A percentile compares a stretch with the other conserved stretches of the same genome.
Evolutionary conservation across 1,140 invertebrate genomes (phyloP).

Genomic region (Bombus waltoni): DNA sequence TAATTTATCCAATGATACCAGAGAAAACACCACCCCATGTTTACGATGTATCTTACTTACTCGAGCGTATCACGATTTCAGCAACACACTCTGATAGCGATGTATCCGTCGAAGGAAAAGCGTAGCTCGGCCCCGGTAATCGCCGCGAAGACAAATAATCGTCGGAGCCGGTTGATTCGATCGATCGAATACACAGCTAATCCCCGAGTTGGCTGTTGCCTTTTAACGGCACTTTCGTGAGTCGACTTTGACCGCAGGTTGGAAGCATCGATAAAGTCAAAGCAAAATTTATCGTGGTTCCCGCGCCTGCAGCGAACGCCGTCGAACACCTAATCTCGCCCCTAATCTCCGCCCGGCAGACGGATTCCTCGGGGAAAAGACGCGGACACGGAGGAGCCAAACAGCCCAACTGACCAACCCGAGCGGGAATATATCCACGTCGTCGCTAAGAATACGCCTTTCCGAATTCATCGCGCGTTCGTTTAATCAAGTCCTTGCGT

Average conservation of each 20-base stretch:
- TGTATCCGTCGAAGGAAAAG: neutral
- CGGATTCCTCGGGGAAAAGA: constrained; percentile 30
- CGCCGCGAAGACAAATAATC: constrained; percentile 46
- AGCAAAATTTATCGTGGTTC: constrained; percentile 64
- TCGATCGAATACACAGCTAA: constrained; percentile 35
- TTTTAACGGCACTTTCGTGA: constrained; percentile 59
- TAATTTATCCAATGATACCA: neutral
- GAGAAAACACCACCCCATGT: neutral
- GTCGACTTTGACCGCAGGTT: constrained; percentile 46
- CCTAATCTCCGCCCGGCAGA: constrained; percentile 57
- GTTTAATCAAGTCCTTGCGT: constrained; percentile 71
- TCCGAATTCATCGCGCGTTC: constrained; percentile 73
- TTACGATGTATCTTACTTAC: neutral
- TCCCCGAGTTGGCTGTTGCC: constrained; percentile 41
- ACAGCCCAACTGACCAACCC: neutral
- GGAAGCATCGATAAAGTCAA: constrained; percentile 65
- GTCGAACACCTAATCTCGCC: constrained; percentile 57
- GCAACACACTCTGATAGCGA: neutral
- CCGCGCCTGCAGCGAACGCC: constrained; percentile 32
- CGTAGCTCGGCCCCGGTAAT: neutral
- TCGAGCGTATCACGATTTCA: neutral
- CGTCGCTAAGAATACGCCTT: constrained; percentile 56
- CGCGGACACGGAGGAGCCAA: neutral
- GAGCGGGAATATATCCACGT: constrained; percentile 36
- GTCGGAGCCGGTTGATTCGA: neutral